Conservation (phyloP, 2,888 invertebrate genomes). For the Leuctra nigra region DNA sequence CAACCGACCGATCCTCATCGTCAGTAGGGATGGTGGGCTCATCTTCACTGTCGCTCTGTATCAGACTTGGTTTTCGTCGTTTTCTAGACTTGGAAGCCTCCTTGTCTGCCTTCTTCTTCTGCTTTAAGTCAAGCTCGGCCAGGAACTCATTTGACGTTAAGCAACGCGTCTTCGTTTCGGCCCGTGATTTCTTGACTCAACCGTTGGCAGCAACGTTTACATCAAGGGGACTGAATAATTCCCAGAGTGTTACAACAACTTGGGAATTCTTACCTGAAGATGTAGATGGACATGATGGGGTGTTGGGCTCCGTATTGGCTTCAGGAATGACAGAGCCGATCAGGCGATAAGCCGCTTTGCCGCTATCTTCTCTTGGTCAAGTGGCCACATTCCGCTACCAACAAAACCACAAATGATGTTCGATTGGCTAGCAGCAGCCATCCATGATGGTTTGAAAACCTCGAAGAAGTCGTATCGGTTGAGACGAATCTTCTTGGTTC, state of each 20-base stretch:
- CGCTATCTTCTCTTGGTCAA: neutral
- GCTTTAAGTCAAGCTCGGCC: neutral
- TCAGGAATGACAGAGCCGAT: neutral
- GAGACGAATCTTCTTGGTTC: neutral
- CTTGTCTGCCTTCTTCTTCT: neutral
- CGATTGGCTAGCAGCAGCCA: no score
- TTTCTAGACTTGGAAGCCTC: neutral
- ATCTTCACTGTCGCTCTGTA: neutral
- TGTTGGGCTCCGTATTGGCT: no score
- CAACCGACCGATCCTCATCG: neutral
- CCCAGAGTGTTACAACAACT: neutral
- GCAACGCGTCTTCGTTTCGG: constrained; percentile 2
- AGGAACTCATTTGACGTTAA: neutral
- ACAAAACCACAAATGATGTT: no score
- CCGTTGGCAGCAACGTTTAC: no score
- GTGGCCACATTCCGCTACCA: neutral
- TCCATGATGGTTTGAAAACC: neutral
- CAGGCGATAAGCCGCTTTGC: neutral
- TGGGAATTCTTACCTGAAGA: no score
- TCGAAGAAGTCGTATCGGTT: neutral
- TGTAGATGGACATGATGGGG: no score
- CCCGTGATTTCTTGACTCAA: neutral
- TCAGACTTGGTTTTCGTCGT: no score
- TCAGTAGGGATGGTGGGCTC: no score
- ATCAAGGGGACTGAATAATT: neutral